Conservation (phyloP, 37 sponge, comb jelly and placozoan genomes). For the Lycopodina hypogea region DNA sequence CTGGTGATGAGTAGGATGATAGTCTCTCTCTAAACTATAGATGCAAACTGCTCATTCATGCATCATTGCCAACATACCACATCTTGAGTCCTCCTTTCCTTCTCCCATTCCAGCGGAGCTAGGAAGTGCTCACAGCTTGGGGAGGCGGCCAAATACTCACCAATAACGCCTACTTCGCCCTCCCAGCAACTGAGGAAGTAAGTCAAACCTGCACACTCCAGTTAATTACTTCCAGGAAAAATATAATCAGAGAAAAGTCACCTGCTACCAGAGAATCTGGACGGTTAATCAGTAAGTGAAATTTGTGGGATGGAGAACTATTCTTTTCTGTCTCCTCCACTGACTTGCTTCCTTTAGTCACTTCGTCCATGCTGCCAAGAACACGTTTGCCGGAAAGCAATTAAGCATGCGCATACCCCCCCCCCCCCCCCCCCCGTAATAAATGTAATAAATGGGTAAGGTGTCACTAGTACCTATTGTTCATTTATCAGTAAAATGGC, state of each 20-base stretch:
- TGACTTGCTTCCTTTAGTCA: not conserved
- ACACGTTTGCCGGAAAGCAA: too few species aligned
- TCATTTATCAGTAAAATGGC: too few species aligned
- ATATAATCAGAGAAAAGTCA: not conserved
- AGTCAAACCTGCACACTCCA: constrained; percentile 23
- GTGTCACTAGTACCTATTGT: too few species aligned
- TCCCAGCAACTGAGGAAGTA: constrained; percentile 25
- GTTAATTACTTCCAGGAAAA: not conserved
- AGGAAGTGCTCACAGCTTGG: constrained; percentile 47
- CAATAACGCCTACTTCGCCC: not conserved
- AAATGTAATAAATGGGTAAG: too few species aligned
- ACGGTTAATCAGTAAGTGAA: constrained; percentile 5
- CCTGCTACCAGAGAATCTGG: constrained; percentile 48
- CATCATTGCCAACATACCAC: constrained; percentile 56
- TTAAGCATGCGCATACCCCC: too few species aligned
- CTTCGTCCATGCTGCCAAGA: not conserved
- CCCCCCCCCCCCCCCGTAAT: too few species aligned
- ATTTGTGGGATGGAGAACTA: too few species aligned
- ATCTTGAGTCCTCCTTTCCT: constrained; percentile 39
- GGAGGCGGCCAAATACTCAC: constrained; percentile 24
- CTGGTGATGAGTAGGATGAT: too few species aligned
- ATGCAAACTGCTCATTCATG: too few species aligned
- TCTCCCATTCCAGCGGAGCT: constrained; percentile 41
- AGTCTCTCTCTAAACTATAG: too few species aligned
- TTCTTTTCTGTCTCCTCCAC: too few species aligned